Conservation (phyloP, 2,797 vertebrate genomes). For the Micrastur ruficollis region DNA sequence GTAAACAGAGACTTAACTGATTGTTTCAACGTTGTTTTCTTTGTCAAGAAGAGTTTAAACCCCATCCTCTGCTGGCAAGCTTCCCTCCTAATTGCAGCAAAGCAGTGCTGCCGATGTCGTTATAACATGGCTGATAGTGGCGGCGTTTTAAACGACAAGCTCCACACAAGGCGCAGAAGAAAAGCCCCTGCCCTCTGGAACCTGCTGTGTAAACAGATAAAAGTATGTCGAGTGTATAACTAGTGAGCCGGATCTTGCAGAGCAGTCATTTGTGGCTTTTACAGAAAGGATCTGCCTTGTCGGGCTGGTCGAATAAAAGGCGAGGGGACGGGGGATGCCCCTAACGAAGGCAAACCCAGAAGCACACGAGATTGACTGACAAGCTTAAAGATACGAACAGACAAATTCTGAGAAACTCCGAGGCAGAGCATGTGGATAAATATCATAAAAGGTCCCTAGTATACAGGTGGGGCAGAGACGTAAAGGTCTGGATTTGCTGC, state of each 20-base stretch:
- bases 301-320: not conserved
- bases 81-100: not conserved
- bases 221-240: not conserved
- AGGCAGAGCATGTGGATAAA: not conserved
- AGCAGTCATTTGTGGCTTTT: not conserved
- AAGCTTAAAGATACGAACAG: not conserved
- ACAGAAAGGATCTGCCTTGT: not conserved
- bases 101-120: not conserved
- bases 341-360: not conserved
- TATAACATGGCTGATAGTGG: not conserved
- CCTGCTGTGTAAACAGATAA: not conserved
- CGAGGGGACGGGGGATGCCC: not conserved
- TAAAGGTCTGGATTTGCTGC: not conserved
- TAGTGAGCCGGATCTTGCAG: not conserved
- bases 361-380: rapidly evolving
- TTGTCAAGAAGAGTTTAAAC: not conserved
- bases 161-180: not conserved
- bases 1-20: not conserved
- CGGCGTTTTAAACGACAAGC: not conserved
- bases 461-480: not conserved
- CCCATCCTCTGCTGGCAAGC: not conserved
- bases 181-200: slow-evolving; percentile 27
- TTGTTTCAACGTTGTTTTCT: not conserved
- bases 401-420: not conserved
- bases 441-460: not conserved